Evolutionary conservation across 2,113 vertebrate genomes (phyloP).

Genomic region (Pluvianellus socialis): DNA sequence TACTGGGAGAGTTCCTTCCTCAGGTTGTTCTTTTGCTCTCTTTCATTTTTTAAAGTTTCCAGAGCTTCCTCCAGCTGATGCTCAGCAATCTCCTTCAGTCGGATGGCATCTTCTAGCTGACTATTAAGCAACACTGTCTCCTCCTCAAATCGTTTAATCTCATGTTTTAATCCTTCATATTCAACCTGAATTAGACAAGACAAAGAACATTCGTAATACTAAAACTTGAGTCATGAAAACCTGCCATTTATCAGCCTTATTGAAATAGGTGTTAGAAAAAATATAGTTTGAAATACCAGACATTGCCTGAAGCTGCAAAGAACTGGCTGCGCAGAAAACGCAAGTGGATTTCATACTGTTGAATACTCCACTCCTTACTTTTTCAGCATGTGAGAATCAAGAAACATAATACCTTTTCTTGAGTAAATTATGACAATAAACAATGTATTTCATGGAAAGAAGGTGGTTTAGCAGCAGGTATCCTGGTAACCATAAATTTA

Average conservation of each 20-base stretch:
- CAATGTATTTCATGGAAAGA: background rate
- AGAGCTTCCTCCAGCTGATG: constrained; percentile 94
- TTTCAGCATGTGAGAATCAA: background rate
- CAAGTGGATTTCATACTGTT: background rate
- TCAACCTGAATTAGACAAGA: constrained; percentile 88
- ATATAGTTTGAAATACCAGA: background rate
- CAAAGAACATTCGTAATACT: constrained; percentile 77
- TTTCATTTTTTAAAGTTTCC: constrained; percentile 92
- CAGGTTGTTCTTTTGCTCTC: constrained; percentile 94
- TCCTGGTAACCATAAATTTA: background rate
- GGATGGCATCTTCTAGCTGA: constrained; percentile 94
- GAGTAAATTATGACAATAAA: background rate
- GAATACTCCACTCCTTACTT: background rate
- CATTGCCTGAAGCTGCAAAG: background rate
- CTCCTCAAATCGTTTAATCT: constrained; percentile 96
- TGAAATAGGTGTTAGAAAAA: background rate
- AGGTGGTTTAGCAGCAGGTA: background rate
- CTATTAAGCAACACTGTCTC: constrained; percentile 95
- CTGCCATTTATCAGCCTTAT: constrained; percentile 50
- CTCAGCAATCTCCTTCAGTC: constrained; percentile 93
- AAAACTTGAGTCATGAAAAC: constrained; percentile 74
- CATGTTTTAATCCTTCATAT: constrained; percentile 97
- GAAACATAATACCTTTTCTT: background rate
- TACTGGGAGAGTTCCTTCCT: constrained; percentile 95
- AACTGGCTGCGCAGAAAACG: background rate